phyloP scores from a whole-genome alignment of 2,797 vertebrate genomes.

The Luscinia megarhynchos region DNA sequence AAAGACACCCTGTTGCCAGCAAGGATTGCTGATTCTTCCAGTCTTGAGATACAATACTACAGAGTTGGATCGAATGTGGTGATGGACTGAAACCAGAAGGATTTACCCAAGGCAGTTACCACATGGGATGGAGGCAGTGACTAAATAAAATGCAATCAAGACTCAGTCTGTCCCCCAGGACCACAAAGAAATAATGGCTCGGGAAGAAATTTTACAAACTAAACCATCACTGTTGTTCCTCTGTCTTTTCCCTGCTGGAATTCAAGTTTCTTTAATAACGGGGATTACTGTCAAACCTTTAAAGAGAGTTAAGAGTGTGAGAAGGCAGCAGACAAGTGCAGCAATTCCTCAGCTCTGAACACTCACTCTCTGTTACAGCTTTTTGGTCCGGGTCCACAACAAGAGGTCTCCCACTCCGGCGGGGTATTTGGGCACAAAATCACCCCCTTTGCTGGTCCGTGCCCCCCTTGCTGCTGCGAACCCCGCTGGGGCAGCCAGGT shows the following conservation, averaged over 20 bases:
- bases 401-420: background rate
- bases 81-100: background rate
- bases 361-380: background rate
- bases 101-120: conserved; percentile 6
- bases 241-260: background rate
- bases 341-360: background rate
- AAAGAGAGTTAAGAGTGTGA: background rate
- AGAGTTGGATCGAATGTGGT: background rate
- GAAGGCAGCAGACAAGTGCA: background rate
- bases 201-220: background rate
- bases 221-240: background rate
- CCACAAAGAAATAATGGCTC: background rate
- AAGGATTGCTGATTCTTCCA: background rate
- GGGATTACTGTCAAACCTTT: conserved; percentile 16
- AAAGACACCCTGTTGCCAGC: background rate
- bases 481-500: background rate
- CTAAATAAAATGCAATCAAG: conserved; percentile 6
- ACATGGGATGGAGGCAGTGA: conserved; percentile 24
- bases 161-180: background rate
- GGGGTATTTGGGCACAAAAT: background rate
- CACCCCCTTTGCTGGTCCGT: background rate
- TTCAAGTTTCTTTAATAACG: background rate
- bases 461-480: background rate
- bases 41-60: background rate
- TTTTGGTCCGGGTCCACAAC: background rate